Base-by-base conservation (phyloP, 2,113 vertebrate genomes). In the Bubalus kerabau region DNA sequence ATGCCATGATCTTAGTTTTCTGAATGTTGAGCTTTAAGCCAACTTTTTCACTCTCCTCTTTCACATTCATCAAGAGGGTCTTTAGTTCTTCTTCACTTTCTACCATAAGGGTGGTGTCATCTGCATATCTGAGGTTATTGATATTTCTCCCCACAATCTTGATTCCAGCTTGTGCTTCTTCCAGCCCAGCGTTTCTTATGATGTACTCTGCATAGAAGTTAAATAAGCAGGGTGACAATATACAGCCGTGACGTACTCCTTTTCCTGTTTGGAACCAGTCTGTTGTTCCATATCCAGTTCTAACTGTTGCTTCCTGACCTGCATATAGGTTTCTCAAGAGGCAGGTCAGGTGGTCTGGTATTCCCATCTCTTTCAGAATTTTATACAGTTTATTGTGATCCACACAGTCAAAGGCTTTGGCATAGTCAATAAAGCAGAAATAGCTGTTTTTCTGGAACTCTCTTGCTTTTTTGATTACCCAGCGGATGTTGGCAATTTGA, bases 101-200 rank as follows among this genome's bases (percentile, higher is more conserved):
- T 32, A 15, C 62, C 62, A 32, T 64, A 64, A 32, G 30, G 30
- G 60, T 64, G 60, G 30, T 32, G 30, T 64, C 60, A 64, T 64
- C 60, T 64, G 6, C 60, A 17, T 64, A 64, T 64, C 62, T 64
- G 62, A 64, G 7, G 14, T 64, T 32, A 64, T 8, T 32, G 62
- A 32, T 32, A 32, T 3, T 64, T 32, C 15, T 64, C 62, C 30
- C 3, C 0, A 30, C 6, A 32, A 32, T 64, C 30, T 32, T 32
- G 62, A 17, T 32, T 64, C 30, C 62, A 64, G 62, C 30, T 64
- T 64, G 15, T 64, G 15, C 30, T 64, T 8, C 62, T 0, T 64
- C 15, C 30, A 64, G 30, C 14, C 13, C 28, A 62, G 13, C 0
- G 0, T 64, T 64, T 64, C 60, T 64, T 15, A n/a, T 64, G 30